A percentile compares a stretch with the other conserved stretches of the same genome.
These are phyloP conservation scores for Ophiothrix spiculata DNA, from an alignment of 35 echinoderm and acorn worm species.

Conservation along the genomic window DNA sequence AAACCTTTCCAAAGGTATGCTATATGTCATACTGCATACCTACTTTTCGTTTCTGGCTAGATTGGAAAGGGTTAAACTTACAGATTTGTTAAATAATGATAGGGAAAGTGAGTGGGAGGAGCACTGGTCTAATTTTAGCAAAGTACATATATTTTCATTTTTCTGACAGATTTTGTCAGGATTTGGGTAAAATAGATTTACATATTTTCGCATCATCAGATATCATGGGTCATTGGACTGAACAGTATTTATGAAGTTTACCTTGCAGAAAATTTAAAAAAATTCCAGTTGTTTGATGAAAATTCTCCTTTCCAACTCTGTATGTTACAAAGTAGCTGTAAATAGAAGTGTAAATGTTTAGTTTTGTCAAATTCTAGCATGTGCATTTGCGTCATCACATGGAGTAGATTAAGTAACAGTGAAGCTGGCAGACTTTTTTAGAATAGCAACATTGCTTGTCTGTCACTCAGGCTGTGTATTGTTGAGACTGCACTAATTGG, in stretches of 20 bases:
- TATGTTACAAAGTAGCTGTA: not conserved
- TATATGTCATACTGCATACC: too few relatives aligned
- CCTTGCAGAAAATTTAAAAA: not conserved
- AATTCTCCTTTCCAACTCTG: not conserved
- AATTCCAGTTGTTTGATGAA: not conserved
- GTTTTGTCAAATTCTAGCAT: slow-evolving; percentile 8
- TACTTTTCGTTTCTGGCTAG: too few relatives aligned
- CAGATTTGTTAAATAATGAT: too few relatives aligned
- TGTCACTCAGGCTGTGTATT: not conserved
- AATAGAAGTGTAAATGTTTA: not conserved
- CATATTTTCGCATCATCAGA: not conserved
- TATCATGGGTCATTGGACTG: not conserved
- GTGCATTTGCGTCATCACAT: not conserved
- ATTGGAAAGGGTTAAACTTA: too few relatives aligned
- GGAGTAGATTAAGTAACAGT: not conserved
- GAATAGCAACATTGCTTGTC: not conserved
- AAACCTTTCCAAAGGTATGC: too few relatives aligned
- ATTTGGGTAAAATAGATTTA: not conserved
- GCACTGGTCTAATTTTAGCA: not conserved
- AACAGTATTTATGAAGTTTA: not conserved
- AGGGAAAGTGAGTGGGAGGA: not conserved
- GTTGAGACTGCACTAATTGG: not conserved
- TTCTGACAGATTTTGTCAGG: too few relatives aligned
- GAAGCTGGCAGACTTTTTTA: not conserved
- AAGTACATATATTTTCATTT: not conserved